Conservation (phyloP, 2,888 invertebrate species). For the Ophion obscuratus region DNA sequence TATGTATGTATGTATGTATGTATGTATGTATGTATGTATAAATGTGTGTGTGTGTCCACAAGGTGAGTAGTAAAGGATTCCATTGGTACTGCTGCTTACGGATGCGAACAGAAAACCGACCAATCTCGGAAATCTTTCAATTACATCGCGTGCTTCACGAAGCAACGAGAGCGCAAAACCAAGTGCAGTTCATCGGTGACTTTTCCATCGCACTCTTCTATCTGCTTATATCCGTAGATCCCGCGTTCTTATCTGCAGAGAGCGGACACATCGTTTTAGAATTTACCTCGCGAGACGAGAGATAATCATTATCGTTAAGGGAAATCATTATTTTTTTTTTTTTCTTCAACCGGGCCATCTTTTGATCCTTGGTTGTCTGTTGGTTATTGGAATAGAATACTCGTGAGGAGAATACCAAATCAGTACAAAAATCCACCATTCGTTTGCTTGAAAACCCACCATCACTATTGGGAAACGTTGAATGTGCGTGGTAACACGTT, state of each 20-base stretch:
- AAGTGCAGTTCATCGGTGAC: constrained; percentile 56
- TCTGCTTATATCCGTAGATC: neutral
- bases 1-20: neutral
- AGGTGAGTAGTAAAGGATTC: constrained; percentile 23
- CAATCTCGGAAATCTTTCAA: constrained; percentile 64
- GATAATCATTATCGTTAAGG: constrained; percentile 5
- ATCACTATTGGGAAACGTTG: no score
- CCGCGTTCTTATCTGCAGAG: constrained; percentile 12
- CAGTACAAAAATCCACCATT: neutral
- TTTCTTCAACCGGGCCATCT: neutral
- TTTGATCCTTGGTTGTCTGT: no score
- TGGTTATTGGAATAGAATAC: neutral
- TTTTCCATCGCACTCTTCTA: constrained; percentile 32
- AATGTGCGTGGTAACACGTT: no score
- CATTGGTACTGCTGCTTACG: constrained; percentile 43
- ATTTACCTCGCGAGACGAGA: constrained; percentile 31
- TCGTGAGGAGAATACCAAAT: neutral
- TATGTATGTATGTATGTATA: neutral
- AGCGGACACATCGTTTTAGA: neutral
- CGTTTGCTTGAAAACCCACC: no score
- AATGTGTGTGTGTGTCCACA: neutral
- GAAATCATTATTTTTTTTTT: neutral
- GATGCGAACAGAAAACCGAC: constrained; percentile 58
- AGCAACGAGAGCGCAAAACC: constrained; percentile 52
- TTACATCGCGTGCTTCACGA: constrained; percentile 61